A percentile compares a stretch with the other conserved stretches of the same genome.
Evolutionary conservation across 30 jellyfish, hydroid and myxozoan species (phyloP).

Genomic region (Pelagia noctiluca): DNA sequence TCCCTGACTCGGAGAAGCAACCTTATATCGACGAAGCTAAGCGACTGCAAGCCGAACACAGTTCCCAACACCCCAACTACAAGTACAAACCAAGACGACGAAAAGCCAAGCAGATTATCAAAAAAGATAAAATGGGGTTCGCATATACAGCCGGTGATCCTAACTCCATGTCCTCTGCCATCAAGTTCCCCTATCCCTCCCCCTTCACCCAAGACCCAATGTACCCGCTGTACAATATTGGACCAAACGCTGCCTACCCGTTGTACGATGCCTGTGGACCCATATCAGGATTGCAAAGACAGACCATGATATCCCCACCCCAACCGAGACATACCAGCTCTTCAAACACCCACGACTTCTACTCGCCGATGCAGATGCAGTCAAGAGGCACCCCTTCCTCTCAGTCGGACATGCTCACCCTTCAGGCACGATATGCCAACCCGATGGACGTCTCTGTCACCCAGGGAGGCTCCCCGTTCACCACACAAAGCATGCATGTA

Average conservation of each 20-base stretch:
- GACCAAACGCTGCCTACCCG: conserved; percentile 90
- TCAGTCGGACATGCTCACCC: conserved; percentile 82
- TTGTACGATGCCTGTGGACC: conserved; percentile 77
- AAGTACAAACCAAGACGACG: conserved; percentile 98
- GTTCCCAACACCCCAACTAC: conserved; percentile 98
- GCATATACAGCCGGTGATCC: conserved; percentile 95
- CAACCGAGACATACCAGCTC: conserved; percentile 77
- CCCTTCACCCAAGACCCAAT: conserved; percentile 95
- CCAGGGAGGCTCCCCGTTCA: conserved; percentile 70
- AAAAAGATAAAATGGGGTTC: conserved; percentile 96
- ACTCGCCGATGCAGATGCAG: conserved; percentile 89
- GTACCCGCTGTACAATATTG: conserved; percentile 96
- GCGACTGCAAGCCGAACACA: conserved; percentile 97
- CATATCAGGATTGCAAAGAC: conserved; percentile 78
- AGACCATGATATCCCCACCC: conserved; percentile 87
- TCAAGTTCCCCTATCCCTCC: conserved; percentile 96
- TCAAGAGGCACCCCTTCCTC: conserved; percentile 70
- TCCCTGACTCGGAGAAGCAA: conserved; percentile 86
- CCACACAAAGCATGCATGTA: conserved; percentile 87
- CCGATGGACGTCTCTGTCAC: conserved; percentile 86
- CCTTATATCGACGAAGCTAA: conserved; percentile 99
- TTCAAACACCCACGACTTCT: conserved; percentile 80
- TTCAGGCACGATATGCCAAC: conserved; percentile 75
- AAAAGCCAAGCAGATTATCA: conserved; percentile 91
- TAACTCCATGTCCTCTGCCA: conserved; percentile 79